Conservation (phyloP, 1,140 invertebrate species). For the Anastrepha ludens region DNA sequence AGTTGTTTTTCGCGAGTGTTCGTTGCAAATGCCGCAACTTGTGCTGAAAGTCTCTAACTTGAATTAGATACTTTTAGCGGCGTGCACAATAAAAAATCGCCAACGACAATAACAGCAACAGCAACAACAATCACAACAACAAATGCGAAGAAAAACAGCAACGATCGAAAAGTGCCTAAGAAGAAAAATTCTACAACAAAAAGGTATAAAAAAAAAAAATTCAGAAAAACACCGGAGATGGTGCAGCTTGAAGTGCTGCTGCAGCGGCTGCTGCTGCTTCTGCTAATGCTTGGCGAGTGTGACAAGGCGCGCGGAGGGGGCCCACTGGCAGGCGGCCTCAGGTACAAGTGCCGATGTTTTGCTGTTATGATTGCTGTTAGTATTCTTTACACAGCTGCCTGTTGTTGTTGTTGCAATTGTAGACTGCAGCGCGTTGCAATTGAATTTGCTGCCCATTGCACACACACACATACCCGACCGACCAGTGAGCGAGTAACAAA, state of each 20-base stretch:
- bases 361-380: conserved; percentile 60
- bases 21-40: conserved; percentile 74
- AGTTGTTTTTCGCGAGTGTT: conserved; percentile 74
- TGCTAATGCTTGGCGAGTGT: conserved; percentile 18
- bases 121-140: conserved; percentile 58
- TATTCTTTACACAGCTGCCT: conserved; percentile 57
- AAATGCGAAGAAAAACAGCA: conserved; percentile 7
- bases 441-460: neutral
- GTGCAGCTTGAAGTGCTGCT: conserved; percentile 24
- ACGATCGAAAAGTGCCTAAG: conserved; percentile 36
- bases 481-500: conserved; percentile 1
- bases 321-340: conserved; percentile 61
- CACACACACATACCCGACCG: neutral
- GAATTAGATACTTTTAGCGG: conserved; percentile 56
- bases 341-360: conserved; percentile 63
- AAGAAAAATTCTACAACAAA: conserved; percentile 46
- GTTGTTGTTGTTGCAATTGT: conserved; percentile 61
- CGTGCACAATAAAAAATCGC: conserved; percentile 35
- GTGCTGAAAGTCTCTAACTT: conserved; percentile 68
- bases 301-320: conserved; percentile 33
- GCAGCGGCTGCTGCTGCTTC: conserved; percentile 33
- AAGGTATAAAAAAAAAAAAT: conserved; percentile 16
- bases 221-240: conserved; percentile 42
- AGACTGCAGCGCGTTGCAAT: conserved; percentile 59
- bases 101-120: conserved; percentile 59